Evolutionary conservation across 2,113 vertebrate genomes (phyloP), one percentile per base, ranked within the genome.

Genomic region (Thomomys bottae): DNA sequence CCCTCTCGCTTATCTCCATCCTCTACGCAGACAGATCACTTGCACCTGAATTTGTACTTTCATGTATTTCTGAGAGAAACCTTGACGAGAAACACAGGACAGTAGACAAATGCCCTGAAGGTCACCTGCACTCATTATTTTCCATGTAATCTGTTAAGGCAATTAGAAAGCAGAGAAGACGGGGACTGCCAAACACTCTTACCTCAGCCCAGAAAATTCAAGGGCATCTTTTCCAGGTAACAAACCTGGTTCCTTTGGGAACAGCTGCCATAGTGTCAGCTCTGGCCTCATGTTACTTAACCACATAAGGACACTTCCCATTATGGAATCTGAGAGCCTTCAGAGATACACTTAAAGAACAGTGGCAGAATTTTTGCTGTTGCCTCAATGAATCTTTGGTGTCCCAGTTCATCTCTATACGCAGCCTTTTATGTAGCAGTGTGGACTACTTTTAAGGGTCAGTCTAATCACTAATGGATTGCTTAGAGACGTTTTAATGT

Each of bases 211-310:
- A 68, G 64, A 72, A 94, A 79, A 94, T n/a, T 82, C 94, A 92
- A 95, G 81, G 94, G 81, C 84, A 94, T 88, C 75, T 90, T 94
- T 85, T 73, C 87, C 45, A 59, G 11, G 77, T 66, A 87, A 92
- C 26, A 76, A 42, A 63, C 86, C 42, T 18, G 63, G 9, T 64
- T 32, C 80, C 87, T 88, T 86, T 45, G 75, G 84, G 45, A 79
- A 83, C 61, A 79, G 32, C n/a, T 75, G 76, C 71, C 76, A 84
- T 54, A 28, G 66, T 36, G 84, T 88, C 76, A 90, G 45, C 63
- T 82, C 79, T 73, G 61, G 90, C 61, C 45, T 92, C 77, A 11
- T 66, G 34, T 83, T 83, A 82, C 80, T 83, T 59, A 95, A 42
- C 80, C 59, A 64, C 18, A 49, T 28, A 66, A 8, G 36, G 40